A percentile compares a stretch with the other conserved stretches of the same genome.
These are phyloP conservation scores for Heliopora coerulea DNA, from an alignment of 92 coral and sea anemone genomes.

Conservation along the genomic window DNA sequence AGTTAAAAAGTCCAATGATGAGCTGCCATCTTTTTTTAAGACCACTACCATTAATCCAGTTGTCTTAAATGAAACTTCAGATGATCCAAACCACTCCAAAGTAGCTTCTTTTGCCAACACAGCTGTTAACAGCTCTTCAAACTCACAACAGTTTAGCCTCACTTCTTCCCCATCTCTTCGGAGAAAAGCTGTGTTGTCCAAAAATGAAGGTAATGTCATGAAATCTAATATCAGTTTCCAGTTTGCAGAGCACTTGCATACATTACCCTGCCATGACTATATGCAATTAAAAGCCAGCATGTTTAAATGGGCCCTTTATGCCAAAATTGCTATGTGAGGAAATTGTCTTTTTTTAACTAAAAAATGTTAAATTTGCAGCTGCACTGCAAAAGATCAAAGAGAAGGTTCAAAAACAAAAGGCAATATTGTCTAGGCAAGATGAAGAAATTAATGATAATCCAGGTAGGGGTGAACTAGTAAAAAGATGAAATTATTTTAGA, in stretches of 20 bases:
- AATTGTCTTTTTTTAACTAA: too few relatives aligned
- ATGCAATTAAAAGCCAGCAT: too few relatives aligned
- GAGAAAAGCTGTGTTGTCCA: conserved; percentile 32
- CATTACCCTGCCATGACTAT: too few relatives aligned
- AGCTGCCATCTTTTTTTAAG: conserved; percentile 15
- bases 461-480: neutral
- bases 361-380: conserved; percentile 7
- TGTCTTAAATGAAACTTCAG: conserved; percentile 10
- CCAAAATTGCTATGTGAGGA: too few relatives aligned
- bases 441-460: neutral
- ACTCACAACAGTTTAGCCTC: conserved; percentile 35
- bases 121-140: conserved; percentile 16
- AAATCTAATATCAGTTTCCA: too few relatives aligned
- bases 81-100: conserved; percentile 1
- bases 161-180: conserved; percentile 29
- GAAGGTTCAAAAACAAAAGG: conserved; percentile 37
- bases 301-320: too few relatives aligned
- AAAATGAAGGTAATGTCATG: conserved; percentile 33
- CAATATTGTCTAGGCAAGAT: conserved; percentile 23
- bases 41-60: conserved; percentile 21
- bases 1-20: neutral
- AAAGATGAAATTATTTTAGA: too few relatives aligned
- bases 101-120: conserved; percentile 22
- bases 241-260: too few relatives aligned
- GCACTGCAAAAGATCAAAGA: conserved; percentile 36